These are phyloP conservation scores for Chroicocephalus ridibundus DNA, from an alignment of 2,113 vertebrate species.

Conservation along the genomic window DNA sequence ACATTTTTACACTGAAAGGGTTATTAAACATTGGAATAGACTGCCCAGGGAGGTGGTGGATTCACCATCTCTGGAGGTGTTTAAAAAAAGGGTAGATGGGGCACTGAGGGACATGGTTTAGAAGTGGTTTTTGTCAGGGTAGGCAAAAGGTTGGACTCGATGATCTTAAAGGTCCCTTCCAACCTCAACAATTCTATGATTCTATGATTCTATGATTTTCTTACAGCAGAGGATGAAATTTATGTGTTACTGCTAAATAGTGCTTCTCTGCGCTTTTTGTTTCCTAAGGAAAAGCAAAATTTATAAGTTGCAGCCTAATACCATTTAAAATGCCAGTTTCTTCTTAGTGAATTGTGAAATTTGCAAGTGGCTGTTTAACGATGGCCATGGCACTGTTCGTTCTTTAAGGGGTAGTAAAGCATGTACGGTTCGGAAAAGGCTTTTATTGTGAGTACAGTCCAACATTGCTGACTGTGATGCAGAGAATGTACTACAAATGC, in stretches of 20 bases:
- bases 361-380: background rate
- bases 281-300: constrained; percentile 32
- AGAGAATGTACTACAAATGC: background rate
- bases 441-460: background rate
- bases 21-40: too few species aligned
- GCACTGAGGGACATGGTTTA: too few species aligned
- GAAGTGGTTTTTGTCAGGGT: too few species aligned
- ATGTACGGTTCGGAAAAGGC: background rate
- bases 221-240: constrained; percentile 38
- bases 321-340: background rate
- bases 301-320: constrained; percentile 19
- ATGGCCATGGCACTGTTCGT: background rate
- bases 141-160: too few species aligned
- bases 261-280: constrained; percentile 27
- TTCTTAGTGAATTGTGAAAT: background rate
- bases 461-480: background rate
- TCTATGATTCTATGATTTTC: too few species aligned
- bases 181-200: too few species aligned
- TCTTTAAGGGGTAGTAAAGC: background rate
- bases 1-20: too few species aligned
- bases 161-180: too few species aligned
- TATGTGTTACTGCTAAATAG: constrained; percentile 17
- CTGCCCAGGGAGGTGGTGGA: too few species aligned
- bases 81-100: too few species aligned
- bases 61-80: too few species aligned